Base-by-base conservation (phyloP, 1,140 invertebrate genomes). In the Tigriopus japonicus region DNA sequence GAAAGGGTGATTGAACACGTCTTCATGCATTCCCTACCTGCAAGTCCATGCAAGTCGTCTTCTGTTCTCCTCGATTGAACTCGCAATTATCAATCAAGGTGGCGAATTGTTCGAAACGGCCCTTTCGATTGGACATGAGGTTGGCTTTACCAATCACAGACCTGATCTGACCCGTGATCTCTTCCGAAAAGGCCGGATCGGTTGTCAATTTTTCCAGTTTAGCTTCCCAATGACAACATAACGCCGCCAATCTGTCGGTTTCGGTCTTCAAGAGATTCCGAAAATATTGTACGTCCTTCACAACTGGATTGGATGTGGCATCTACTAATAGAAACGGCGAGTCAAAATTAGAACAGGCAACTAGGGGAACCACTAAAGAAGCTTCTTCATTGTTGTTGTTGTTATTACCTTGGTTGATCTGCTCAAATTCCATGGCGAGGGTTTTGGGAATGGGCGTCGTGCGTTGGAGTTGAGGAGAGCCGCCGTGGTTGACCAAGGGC, bases 61-160 rank as follows among this genome's bases (percentile, higher is more conserved):
- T 65, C 42, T 73, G 71, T 62, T 72, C 70, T 7, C 73, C 72
- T 24, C 54, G 64, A 23, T 68, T 66, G 58, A 68, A 70, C 63
- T 74, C 70, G 65, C 71, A 73, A 62, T 72, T 68, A 59, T 73
- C 71, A 24, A 75, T 67, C 9, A 75, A 64, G 14, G 68, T 68
- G 53, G 43, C 45, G 63, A 74, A 74, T 64, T 75, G 73, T 45
- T 70, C 69, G 51, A 75, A 71, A 28, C 72, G 65, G 5, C 55
- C 55, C 23, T 58, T 58, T 12, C 15, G 13, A 15, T 41, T 43
- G 14, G 42, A 41, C 17, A 58, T 14, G 14, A 58, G 55, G 2
- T 41, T 41, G 42, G 55, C 55, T 19, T 58, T 58, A 5, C 55
- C 55, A 15, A 58, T 41, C 15, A 41, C 23, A 14, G 55, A 23